Base-by-base conservation (phyloP, 2,888 invertebrate species). In the Eupithecia exiguata region DNA sequence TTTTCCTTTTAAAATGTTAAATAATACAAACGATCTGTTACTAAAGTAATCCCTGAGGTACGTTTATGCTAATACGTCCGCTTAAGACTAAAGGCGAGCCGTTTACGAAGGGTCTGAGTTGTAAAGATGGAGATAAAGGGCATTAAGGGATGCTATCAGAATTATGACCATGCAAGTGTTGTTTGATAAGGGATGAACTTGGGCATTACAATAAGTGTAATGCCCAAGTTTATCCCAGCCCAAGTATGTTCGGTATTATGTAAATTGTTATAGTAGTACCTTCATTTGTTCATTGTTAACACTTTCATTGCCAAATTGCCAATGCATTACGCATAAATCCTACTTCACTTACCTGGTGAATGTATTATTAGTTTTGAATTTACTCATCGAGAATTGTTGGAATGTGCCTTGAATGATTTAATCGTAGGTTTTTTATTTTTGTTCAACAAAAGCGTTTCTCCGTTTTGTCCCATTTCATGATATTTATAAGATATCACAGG, bases 121-220 rank as follows among this genome's bases (percentile, higher is more conserved):
- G 78, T 76, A 74, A 74, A 75, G 76, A 76, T 74, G 72, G 18
- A 76, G 78, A 76, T 78, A 72, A 78, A 53, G 70, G 66, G 49
- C 65, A 68, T 74, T 76, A 71, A 63, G 63, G 72, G 76, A 70
- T 71, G 67, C 69, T 75, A 78, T 76, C 72, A 70, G 70, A 72
- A 72, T 58, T 76, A 76, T 72, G 72, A 71, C 66, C 74, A 74
- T 76, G 68, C 70, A 72, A 62, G 71, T 70, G 58, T 68, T 72
- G 68, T 68, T 71, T 70, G 67, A 69, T 72, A 67, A 67, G 68
- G 71, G 69, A 69, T 75, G 62, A 62, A 62, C 62, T 35, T 12
- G 62, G 62, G 18, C 62, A 18, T 62, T 62, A 35, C 35, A 35
- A 35, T 62, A 62, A 35, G n/a, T n/a, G n/a, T n/a, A n/a, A n/a